Evolutionary conservation across 2,797 vertebrate species (phyloP), one percentile per base, ranked within the genome.

Genomic region (Lepus oiostolus): DNA sequence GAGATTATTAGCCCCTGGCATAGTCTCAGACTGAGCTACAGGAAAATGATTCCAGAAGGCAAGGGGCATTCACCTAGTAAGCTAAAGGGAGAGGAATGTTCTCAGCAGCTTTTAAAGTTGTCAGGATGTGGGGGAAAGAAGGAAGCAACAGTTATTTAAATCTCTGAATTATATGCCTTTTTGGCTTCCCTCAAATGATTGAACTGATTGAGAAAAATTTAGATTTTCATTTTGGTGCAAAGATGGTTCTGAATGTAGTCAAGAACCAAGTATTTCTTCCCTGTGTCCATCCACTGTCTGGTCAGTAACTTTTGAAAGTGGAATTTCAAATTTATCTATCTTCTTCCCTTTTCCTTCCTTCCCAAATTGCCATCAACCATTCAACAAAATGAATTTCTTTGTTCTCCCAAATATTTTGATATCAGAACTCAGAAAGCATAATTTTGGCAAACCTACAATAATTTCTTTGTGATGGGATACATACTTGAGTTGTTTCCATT

Each of bases 321-420:
- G 42, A 47, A 63, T 70, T 85, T 89, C 17, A 30, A 91, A 75
- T 74, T 62, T 72, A 19, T 76, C 4, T 38, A 21, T 79, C 17
- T 32, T 79, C 17, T 32, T 60, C 8, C n/a, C 42, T 91, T 85
- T 65, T 77, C 75, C 35, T n/a, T 63, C 72, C 35, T 87, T 72
- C n/a, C 19, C 9, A 47, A 88, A 88, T 84, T 10, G 63, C 32
- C 52, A 70, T 3, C 62, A 89, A 52, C 21, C 28, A 47, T 79
- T 68, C 35, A 35, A 54, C 14, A 83, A 47, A 28, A 32, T 28
- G 28, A 86, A 68, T 88, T 54, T 70, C 4, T 32, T 80, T 92
- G 54, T 79, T 68, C 52, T 91, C 19, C 60, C 63, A 58, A 81
- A 67, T 92, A 88, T 67, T 93, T 94, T 75, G 50, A 28, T 76